Percentiles rank a stretch among this genome's conserved stretches.
Conservation (phyloP, 2,797 vertebrate genomes). For the Podarcis lilfordi region DNA sequence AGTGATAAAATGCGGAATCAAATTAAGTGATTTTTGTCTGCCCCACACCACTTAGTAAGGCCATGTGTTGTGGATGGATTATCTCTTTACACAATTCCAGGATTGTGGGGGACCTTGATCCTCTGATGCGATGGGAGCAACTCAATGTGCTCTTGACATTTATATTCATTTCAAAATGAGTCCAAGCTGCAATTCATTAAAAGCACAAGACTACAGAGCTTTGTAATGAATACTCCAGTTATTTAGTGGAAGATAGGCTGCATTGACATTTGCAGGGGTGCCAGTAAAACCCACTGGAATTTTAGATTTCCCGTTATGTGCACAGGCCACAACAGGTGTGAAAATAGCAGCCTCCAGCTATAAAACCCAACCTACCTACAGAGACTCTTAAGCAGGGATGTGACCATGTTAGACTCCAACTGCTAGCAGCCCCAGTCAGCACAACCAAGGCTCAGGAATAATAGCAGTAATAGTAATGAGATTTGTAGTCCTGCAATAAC, state of each 20-base stretch:
- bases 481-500: not conserved
- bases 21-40: slow-evolving; percentile 60
- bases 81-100: slow-evolving; percentile 41
- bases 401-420: not conserved
- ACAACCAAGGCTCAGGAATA: not conserved
- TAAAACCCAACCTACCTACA: not conserved
- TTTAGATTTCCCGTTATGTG: not conserved
- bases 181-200: not conserved
- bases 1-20: slow-evolving; percentile 57
- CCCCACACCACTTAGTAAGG: slow-evolving; percentile 44
- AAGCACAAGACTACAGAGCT: not conserved
- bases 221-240: not conserved
- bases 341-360: not conserved
- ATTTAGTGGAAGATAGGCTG: not conserved
- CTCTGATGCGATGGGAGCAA: not conserved
- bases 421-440: not conserved
- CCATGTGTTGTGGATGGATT: slow-evolving; percentile 18
- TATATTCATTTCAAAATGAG: not conserved
- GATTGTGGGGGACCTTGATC: not conserved
- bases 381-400: not conserved
- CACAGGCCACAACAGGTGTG: not conserved
- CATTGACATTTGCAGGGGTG: not conserved
- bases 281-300: not conserved
- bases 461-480: too few species aligned
- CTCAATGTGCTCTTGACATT: not conserved